phyloP scores from a whole-genome alignment of 2,888 invertebrate species.

The Epirrhoe tristata region DNA sequence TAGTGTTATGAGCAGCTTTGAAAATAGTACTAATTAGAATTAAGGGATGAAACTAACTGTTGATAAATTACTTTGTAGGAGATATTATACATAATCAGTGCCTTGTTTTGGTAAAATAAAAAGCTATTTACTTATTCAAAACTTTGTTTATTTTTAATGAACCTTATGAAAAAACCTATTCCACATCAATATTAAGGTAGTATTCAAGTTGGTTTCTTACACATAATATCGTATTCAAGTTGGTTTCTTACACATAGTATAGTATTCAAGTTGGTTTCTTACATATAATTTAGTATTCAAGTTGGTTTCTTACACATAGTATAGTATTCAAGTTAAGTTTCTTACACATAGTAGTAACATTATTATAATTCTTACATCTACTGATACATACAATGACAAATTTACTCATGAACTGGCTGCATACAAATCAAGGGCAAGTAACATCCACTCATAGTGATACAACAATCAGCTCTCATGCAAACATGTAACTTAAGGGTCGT shows the following conservation, averaged over 20 bases:
- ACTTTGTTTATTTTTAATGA: conserved; percentile 20
- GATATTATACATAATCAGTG: conserved; percentile 33
- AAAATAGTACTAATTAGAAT: conserved; percentile 45
- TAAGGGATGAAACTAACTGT: not conserved
- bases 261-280: not conserved
- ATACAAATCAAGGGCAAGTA: not conserved
- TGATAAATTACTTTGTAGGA: not conserved
- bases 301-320: too few relatives aligned
- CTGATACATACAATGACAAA: not conserved
- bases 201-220: too few relatives aligned
- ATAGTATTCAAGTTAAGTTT: too few relatives aligned
- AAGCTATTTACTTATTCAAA: conserved; percentile 16
- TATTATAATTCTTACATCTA: not conserved
- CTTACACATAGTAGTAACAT: not conserved
- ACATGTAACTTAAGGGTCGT: too few relatives aligned
- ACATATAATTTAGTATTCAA: not conserved
- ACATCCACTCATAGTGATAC: not conserved
- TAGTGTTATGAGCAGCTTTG: conserved; percentile 71
- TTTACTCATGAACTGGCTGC: not conserved
- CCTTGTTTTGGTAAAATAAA: conserved; percentile 37
- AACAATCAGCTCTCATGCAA: not conserved
- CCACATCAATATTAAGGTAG: not conserved
- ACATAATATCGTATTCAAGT: not conserved
- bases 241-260: too few relatives aligned
- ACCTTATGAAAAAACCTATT: not conserved